A percentile compares a stretch with the other conserved stretches of the same genome.
These are phyloP conservation scores for Cyrtonyx montezumae DNA, from an alignment of 2,113 vertebrate species.

Conservation along the genomic window DNA sequence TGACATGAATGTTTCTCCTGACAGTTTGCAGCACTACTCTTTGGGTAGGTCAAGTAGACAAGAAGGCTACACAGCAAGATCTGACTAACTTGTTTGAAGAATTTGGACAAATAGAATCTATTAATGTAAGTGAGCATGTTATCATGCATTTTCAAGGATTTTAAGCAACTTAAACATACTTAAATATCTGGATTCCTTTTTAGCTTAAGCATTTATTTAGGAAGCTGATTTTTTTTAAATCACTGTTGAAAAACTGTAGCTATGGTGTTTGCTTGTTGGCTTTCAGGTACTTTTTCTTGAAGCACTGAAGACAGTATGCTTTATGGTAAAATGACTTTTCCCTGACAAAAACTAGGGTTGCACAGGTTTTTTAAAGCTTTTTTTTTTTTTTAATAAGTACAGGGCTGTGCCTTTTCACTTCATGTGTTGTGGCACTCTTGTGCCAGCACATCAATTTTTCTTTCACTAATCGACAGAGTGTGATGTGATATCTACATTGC, in stretches of 20 bases:
- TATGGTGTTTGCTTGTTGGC: neutral
- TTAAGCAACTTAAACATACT: neutral
- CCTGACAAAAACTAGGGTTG: neutral
- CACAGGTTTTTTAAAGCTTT: neutral
- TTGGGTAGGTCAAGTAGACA: constrained; percentile 99
- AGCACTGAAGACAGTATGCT: neutral
- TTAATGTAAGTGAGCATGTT: constrained; percentile 87
- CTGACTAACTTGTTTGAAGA: constrained; percentile 98
- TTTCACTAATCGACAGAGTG: neutral
- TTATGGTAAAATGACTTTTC: neutral
- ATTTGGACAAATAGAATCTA: constrained; percentile 99
- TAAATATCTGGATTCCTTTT: neutral
- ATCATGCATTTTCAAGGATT: neutral
- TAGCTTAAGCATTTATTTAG: neutral
- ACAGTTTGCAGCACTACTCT: constrained; percentile 97
- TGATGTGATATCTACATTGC: neutral
- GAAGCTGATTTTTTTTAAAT: neutral
- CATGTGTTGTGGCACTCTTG: neutral
- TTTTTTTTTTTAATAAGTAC: neutral
- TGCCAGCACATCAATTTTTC: neutral
- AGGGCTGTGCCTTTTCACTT: neutral
- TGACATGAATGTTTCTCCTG: constrained; percentile 47
- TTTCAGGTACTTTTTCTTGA: neutral
- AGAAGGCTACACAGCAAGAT: constrained; percentile 98
- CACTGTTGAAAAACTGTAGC: neutral